These are phyloP conservation scores for Limonius californicus DNA, from an alignment of 1,140 invertebrate species.

Conservation along the genomic window DNA sequence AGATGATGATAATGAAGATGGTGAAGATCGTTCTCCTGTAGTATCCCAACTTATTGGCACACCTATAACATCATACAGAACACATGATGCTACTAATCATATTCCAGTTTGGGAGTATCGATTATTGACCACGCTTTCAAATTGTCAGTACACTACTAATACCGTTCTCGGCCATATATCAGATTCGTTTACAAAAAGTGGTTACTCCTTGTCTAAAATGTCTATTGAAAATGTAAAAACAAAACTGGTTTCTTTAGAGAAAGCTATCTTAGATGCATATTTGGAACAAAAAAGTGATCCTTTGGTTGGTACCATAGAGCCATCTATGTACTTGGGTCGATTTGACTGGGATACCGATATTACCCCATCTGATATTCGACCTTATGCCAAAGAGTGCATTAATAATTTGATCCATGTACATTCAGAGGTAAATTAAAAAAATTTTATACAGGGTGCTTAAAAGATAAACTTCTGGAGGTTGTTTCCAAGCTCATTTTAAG, in stretches of 20 bases:
- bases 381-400: constrained; percentile 90
- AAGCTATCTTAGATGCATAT: constrained; percentile 74
- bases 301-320: constrained; percentile 88
- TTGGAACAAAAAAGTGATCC: constrained; percentile 91
- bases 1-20: constrained; percentile 58
- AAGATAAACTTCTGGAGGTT: too few relatives aligned
- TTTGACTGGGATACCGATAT: constrained; percentile 81
- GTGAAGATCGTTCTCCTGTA: constrained; percentile 51
- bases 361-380: constrained; percentile 71
- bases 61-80: constrained; percentile 48
- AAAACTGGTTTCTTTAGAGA: constrained; percentile 62
- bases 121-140: constrained; percentile 82
- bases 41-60: constrained; percentile 64
- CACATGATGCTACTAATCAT: constrained; percentile 29
- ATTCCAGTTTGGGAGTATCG: constrained; percentile 70
- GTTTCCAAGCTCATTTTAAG: too few relatives aligned
- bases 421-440: constrained; percentile 67
- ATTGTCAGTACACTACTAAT: constrained; percentile 80
- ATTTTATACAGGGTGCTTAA: too few relatives aligned
- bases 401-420: constrained; percentile 90
- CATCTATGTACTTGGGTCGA: constrained; percentile 87
- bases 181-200: constrained; percentile 57
- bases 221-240: constrained; percentile 56
- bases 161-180: constrained; percentile 68
- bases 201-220: constrained; percentile 67